Percentiles rank a stretch among this genome's conserved stretches.
Evolutionary conservation across 2,888 invertebrate genomes (phyloP).

Genomic region (Anoplius nigerrimus): DNA sequence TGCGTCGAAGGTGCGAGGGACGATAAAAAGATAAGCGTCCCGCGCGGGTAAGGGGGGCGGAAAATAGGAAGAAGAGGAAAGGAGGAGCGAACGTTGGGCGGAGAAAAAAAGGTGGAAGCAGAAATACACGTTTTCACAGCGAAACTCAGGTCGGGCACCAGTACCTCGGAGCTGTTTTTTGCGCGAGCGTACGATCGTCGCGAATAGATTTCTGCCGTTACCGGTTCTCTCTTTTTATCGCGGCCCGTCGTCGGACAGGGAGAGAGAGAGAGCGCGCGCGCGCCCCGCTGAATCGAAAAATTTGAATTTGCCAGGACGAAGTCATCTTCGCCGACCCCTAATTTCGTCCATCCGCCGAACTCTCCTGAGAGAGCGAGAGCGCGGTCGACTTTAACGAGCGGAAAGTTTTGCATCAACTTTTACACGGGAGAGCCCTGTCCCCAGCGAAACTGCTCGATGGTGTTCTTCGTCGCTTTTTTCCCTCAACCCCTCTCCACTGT

Average conservation of each 20-base stretch:
- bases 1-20: no score
- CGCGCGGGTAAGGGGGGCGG: no score
- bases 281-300: conserved; percentile 13
- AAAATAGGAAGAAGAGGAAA: no score
- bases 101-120: no score
- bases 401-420: conserved; percentile 42
- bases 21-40: no score
- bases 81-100: no score
- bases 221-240: no score
- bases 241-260: no score
- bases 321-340: conserved; percentile 20
- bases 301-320: conserved; percentile 25
- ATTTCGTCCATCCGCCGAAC: conserved; percentile 27
- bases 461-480: conserved; percentile 3
- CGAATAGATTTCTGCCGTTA: conserved; percentile 11
- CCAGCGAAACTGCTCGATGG: conserved; percentile 15
- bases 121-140: no score
- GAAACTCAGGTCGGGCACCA: no score
- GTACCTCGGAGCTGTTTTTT: no score
- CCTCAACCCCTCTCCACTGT: conserved; percentile 15
- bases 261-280: no score
- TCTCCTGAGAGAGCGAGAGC: conserved; percentile 21
- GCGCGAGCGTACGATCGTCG: neutral
- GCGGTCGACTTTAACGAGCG: conserved; percentile 43
- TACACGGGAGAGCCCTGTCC: conserved; percentile 9